A percentile compares a stretch with the other conserved stretches of the same genome.
phyloP scores from a whole-genome alignment of 92 coral and sea anemone species.

The Epizoanthus fatuus region DNA sequence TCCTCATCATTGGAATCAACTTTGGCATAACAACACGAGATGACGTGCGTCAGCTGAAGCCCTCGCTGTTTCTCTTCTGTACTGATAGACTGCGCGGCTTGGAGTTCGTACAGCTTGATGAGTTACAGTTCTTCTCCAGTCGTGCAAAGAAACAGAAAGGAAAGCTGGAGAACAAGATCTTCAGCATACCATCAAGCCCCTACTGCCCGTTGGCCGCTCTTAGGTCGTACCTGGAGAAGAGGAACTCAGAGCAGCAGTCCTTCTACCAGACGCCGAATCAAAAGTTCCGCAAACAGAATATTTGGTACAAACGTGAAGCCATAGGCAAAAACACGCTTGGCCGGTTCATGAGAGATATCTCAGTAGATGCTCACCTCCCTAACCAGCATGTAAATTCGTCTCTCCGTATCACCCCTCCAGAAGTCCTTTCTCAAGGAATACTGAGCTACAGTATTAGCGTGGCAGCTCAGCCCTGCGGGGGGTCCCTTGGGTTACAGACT shows the following conservation, averaged over 20 bases:
- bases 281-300: slow-evolving; percentile 75
- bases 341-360: slow-evolving; percentile 83
- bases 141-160: slow-evolving; percentile 57
- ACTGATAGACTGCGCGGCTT: slow-evolving; percentile 77
- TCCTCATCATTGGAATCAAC: slow-evolving; percentile 83
- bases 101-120: slow-evolving; percentile 70
- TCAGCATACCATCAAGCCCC: slow-evolving; percentile 80
- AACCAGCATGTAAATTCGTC: slow-evolving; percentile 76
- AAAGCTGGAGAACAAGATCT: slow-evolving; percentile 68
- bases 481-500: slow-evolving; percentile 8
- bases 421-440: slow-evolving; percentile 82
- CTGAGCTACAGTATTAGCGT: slow-evolving; percentile 30
- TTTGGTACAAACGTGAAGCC: slow-evolving; percentile 86
- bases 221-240: slow-evolving; percentile 75
- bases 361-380: slow-evolving; percentile 76
- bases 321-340: slow-evolving; percentile 83
- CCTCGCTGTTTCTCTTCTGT: slow-evolving; percentile 81
- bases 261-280: slow-evolving; percentile 89
- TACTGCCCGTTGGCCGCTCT: slow-evolving; percentile 87
- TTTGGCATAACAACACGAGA: slow-evolving; percentile 87
- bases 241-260: slow-evolving; percentile 73
- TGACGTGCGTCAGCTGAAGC: slow-evolving; percentile 75
- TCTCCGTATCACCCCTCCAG: slow-evolving; percentile 87
- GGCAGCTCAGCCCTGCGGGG: slow-evolving; percentile 5
- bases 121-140: slow-evolving; percentile 43